Conservation (phyloP, 1,140 invertebrate species). For the Nephila pilipes region DNA sequence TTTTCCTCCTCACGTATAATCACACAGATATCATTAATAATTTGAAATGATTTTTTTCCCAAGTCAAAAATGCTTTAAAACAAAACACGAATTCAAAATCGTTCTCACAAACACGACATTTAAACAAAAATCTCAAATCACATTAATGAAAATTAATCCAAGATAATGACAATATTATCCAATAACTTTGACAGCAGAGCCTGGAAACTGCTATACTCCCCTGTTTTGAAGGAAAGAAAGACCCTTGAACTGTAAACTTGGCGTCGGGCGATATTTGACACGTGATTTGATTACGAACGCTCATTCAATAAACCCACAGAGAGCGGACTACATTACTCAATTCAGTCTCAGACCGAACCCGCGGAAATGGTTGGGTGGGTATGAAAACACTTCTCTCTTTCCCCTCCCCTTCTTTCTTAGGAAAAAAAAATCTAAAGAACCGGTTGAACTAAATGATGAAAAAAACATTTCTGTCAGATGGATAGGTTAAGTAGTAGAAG, state of each 20-base stretch:
- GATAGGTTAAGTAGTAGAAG: slow-evolving; percentile 40
- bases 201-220: background rate
- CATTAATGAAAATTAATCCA: background rate
- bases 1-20: no score
- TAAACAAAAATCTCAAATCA: background rate
- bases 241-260: slow-evolving; percentile 63
- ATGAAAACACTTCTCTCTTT: background rate
- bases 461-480: slow-evolving; percentile 44
- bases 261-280: slow-evolving; percentile 40
- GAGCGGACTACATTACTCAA: slow-evolving; percentile 57
- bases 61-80: background rate
- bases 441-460: slow-evolving; percentile 52
- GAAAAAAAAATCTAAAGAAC: background rate
- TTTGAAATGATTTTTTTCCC: no score
- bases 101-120: background rate
- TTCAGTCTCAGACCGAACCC: slow-evolving; percentile 45
- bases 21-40: no score
- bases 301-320: slow-evolving; percentile 61
- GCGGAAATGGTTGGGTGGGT: slow-evolving; percentile 29
- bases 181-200: background rate
- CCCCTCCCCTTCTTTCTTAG: background rate
- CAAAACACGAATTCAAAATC: background rate
- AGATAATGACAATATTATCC: background rate
- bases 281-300: slow-evolving; percentile 68
- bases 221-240: background rate